These are phyloP conservation scores for Aplidium turbinatum DNA, from an alignment of 23 tunicate genomes.

Conservation along the genomic window DNA sequence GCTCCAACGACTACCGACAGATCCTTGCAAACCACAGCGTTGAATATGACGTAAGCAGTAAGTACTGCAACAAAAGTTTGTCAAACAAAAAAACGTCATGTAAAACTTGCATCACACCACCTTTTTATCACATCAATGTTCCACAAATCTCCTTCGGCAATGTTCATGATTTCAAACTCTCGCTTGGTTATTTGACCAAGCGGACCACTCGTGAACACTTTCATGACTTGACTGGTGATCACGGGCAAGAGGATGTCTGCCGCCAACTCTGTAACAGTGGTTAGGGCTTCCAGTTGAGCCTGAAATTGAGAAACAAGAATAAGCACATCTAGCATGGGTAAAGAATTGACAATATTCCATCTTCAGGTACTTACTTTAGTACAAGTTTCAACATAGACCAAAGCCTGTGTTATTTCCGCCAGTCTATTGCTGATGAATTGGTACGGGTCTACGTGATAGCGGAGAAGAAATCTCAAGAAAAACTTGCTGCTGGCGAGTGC, in stretches of 20 bases:
- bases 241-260: conserved; percentile 59
- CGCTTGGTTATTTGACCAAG: conserved; percentile 26
- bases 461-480: neutral
- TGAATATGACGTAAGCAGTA: too few species aligned
- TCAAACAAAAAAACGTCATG: too few species aligned
- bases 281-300: conserved; percentile 60
- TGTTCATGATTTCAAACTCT: conserved; percentile 67
- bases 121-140: conserved; percentile 73
- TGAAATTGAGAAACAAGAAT: neutral
- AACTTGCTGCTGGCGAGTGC: neutral
- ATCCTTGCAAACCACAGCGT: too few species aligned
- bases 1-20: too few species aligned
- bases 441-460: neutral
- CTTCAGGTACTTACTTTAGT: too few species aligned
- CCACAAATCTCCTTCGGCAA: conserved; percentile 73
- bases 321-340: too few species aligned
- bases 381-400: too few species aligned
- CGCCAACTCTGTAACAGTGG: conserved; percentile 45
- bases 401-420: too few species aligned
- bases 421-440: neutral
- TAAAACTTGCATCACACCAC: too few species aligned
- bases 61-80: too few species aligned
- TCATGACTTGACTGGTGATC: conserved; percentile 5
- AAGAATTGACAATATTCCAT: too few species aligned
- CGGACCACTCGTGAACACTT: conserved; percentile 4